A percentile compares a stretch with the other conserved stretches of the same genome.
Evolutionary conservation across 2,113 vertebrate species (phyloP).

Genomic region (Dolichallabes microphthalmus): DNA sequence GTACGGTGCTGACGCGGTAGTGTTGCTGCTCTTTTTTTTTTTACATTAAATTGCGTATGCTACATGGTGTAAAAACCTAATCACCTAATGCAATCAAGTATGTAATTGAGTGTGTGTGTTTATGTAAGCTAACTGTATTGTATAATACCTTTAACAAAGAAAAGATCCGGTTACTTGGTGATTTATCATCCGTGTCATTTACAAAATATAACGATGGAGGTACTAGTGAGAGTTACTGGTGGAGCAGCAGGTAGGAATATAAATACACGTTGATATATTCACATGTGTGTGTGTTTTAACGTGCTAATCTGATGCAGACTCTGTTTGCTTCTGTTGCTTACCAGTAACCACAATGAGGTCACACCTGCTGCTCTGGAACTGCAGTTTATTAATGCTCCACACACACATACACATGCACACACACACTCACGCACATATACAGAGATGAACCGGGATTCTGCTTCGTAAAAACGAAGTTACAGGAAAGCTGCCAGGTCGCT

Average conservation of each 20-base stretch:
- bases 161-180: background rate
- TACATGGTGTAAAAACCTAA: background rate
- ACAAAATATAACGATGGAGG: background rate
- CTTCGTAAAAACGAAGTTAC: background rate
- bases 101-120: background rate
- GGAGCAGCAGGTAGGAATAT: conserved; percentile 26
- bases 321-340: conserved; percentile 58
- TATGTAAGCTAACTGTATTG: background rate
- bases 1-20: background rate
- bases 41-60: background rate
- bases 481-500: conserved; percentile 56
- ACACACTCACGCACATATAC: background rate
- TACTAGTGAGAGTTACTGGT: background rate
- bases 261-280: background rate
- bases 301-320: conserved; percentile 70
- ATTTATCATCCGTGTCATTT: background rate
- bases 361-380: conserved; percentile 66
- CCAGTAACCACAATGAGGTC: conserved; percentile 71
- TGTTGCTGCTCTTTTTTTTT: background rate
- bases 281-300: conserved; percentile 26
- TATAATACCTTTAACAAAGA: background rate
- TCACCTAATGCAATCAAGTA: background rate
- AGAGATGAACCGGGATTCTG: conserved; percentile 3
- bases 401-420: background rate
- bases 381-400: conserved; percentile 40